A percentile compares a stretch with the other conserved stretches of the same genome.
These are phyloP conservation scores for Gortyna flavago DNA, from an alignment of 2,888 invertebrate species.

Conservation along the genomic window DNA sequence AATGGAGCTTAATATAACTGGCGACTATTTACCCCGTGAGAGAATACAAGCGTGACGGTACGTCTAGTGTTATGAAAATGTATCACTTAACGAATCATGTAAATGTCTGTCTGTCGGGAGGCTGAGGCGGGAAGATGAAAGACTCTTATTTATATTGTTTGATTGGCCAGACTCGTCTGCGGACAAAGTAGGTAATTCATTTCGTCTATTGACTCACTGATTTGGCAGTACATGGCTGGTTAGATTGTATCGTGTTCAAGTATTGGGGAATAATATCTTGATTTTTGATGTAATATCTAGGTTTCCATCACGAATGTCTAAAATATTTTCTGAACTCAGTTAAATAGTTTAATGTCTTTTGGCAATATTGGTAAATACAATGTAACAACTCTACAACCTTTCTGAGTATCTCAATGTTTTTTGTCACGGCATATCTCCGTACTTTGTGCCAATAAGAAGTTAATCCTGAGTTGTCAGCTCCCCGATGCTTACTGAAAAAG, in stretches of 20 bases:
- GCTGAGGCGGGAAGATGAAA: conserved; percentile 13
- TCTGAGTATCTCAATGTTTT: background rate
- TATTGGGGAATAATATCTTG: background rate
- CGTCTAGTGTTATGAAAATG: background rate
- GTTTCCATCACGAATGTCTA: background rate
- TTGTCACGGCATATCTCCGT: background rate
- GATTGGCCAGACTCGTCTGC: conserved; percentile 29
- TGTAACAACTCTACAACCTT: background rate
- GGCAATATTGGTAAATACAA: background rate
- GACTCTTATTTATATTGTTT: conserved; percentile 27
- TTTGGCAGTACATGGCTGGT: background rate
- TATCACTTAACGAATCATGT: conserved; percentile 11
- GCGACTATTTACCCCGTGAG: background rate
- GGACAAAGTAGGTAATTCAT: conserved; percentile 30
- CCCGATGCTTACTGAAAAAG: background rate
- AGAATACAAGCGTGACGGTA: background rate
- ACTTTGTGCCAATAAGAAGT: background rate
- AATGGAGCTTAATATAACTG: background rate
- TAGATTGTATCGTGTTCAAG: conserved; percentile 4
- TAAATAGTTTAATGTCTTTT: background rate
- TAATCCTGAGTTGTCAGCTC: background rate
- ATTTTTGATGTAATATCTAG: background rate
- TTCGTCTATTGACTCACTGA: conserved; percentile 29
- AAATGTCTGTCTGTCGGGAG: conserved; percentile 1
- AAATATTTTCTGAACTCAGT: background rate